A percentile compares a stretch with the other conserved stretches of the same genome.
phyloP scores from a whole-genome alignment of 2,888 invertebrate species.

The Neelides folsomi region DNA sequence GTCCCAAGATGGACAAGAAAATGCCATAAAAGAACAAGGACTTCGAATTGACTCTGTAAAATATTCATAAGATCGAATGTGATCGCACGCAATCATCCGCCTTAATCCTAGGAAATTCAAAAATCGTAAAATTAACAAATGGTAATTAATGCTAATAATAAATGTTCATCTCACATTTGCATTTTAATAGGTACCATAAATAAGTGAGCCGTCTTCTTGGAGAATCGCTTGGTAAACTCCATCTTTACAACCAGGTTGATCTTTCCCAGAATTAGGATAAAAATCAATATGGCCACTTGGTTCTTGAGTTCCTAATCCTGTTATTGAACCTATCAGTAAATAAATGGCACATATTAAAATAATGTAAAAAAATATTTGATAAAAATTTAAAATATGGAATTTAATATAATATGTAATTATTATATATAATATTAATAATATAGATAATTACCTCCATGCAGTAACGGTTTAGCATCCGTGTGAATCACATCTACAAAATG shows the following conservation, averaged over 20 bases:
- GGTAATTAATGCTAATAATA: neutral
- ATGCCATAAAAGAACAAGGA: constrained; percentile 60
- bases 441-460: constrained; percentile 32
- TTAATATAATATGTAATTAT: neutral
- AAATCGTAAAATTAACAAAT: neutral
- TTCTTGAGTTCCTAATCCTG: constrained; percentile 64
- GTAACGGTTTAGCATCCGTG: constrained; percentile 35
- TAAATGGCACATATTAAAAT: neutral
- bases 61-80: constrained; percentile 67
- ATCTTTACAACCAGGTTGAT: constrained; percentile 56
- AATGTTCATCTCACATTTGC: neutral
- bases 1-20: constrained; percentile 67
- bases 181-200: constrained; percentile 43
- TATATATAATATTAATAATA: too few species aligned
- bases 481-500: constrained; percentile 36
- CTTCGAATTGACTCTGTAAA: constrained; percentile 71
- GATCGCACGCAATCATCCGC: constrained; percentile 69
- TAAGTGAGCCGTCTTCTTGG: constrained; percentile 49
- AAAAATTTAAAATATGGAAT: neutral
- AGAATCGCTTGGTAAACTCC: constrained; percentile 52
- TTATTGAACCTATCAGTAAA: constrained; percentile 17
- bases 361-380: neutral
- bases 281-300: constrained; percentile 80
- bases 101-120: constrained; percentile 44
- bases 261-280: constrained; percentile 70